A percentile compares a stretch with the other conserved stretches of the same genome.
phyloP scores from a whole-genome alignment of 2,797 vertebrate species.

The Pangasius djambal region DNA sequence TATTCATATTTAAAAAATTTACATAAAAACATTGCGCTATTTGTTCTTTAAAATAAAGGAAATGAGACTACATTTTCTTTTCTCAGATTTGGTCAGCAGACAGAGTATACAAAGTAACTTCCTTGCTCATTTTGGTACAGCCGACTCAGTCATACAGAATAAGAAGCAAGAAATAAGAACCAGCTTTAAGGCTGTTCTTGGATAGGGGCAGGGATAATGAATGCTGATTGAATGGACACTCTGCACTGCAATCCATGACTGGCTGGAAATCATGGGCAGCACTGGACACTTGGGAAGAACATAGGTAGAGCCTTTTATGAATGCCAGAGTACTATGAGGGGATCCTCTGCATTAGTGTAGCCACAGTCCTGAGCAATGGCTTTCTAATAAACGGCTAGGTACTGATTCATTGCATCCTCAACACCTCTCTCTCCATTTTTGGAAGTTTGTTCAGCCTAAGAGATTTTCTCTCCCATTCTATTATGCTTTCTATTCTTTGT shows the following conservation, averaged over 20 bases:
- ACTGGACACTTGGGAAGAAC: constrained; percentile 5
- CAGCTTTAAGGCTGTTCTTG: no score
- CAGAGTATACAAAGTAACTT: not conserved
- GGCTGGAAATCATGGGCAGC: constrained; percentile 14
- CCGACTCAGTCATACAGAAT: not conserved
- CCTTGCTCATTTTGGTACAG: not conserved
- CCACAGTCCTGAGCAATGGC: constrained; percentile 10
- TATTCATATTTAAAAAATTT: not conserved
- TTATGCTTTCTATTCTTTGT: not conserved
- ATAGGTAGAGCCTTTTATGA: constrained; percentile 27
- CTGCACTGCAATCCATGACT: constrained; percentile 10
- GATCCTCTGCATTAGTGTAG: constrained; percentile 15
- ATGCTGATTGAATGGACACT: constrained; percentile 20
- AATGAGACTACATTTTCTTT: not conserved
- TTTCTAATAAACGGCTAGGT: constrained; percentile 3
- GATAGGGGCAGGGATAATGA: no score
- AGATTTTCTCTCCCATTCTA: not conserved
- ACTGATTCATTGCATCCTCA: not conserved
- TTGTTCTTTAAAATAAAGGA: no score
- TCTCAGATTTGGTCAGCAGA: not conserved
- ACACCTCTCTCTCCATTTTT: not conserved
- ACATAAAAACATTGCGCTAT: not conserved
- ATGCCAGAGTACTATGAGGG: not conserved
- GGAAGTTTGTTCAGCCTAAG: not conserved
- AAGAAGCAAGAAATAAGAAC: no score